Base-by-base conservation (phyloP, 2,113 vertebrate species). In the Tetrao urogallus region DNA sequence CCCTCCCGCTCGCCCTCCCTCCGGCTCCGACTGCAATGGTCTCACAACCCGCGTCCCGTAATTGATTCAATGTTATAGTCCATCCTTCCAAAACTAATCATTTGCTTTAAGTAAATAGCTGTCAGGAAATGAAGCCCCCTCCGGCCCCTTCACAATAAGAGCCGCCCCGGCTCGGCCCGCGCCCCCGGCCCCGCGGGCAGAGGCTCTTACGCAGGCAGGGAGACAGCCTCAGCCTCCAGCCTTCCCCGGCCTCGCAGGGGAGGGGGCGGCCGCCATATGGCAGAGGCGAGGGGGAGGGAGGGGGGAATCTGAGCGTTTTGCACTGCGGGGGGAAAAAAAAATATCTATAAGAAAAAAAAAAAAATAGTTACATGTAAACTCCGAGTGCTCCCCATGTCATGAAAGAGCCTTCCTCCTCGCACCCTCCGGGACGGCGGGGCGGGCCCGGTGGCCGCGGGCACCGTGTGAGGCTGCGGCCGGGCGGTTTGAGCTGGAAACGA, bases 21-120 rank as follows among this genome's bases (percentile, higher is more conserved):
- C 96, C 96, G 95, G 96, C 50, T 95, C 96, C 91, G 87, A 97
- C 95, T 94, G 97, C 92, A 98, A 97, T 97, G 98, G 97, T 97
- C 98, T 97, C 98, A 97, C 96, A 98, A 97, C 96, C 97, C 96
- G 97, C 97, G 97, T 98, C 98, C 98, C 98, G 98, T 98, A 99
- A 99, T 98, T 99, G 99, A 99, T 98, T 98, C 99, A 98, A 97
- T 97, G 98, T 98, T 98, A 98, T 97, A 98, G 98, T 98, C 98
- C 98, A 98, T 98, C 98, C 98, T 98, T 98, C 98, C 95, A 97
- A 98, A 98, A 98, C 97, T 98, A 98, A 99, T 98, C 98, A 98
- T 99, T 98, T 98, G 98, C 97, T 98, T 98, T 97, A 98, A 98
- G 98, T 99, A 99, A 99, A 99, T 98, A 99, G 98, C 98, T 98